A percentile compares a stretch with the other conserved stretches of the same genome.
Evolutionary conservation across 2,888 invertebrate genomes (phyloP).

Genomic region (Drosophila meridiana): DNA sequence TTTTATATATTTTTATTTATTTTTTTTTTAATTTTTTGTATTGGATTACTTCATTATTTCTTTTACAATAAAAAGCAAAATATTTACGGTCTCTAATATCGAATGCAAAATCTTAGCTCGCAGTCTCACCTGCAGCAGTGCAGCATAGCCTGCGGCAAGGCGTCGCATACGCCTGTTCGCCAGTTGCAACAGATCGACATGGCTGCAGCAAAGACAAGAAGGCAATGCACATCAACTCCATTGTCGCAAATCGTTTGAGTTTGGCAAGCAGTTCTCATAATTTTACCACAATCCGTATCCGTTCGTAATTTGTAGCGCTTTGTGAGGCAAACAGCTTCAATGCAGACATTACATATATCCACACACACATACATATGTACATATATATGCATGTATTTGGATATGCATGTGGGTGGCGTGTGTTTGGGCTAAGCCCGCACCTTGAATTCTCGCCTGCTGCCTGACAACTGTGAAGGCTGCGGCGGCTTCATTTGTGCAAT

Average conservation of each 20-base stretch:
- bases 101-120: neutral
- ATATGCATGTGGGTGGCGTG: neutral
- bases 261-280: conserved; percentile 45
- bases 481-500: conserved; percentile 57
- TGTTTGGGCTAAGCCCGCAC: conserved; percentile 33
- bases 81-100: no score
- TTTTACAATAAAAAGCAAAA: no score
- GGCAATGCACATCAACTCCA: conserved; percentile 31
- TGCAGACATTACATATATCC: conserved; percentile 15
- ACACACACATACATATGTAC: neutral
- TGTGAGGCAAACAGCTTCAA: conserved; percentile 38
- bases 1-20: no score
- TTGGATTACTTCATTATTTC: no score
- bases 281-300: conserved; percentile 32
- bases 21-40: no score
- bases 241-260: conserved; percentile 45
- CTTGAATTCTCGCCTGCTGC: conserved; percentile 26
- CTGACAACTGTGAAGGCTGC: conserved; percentile 13
- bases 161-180: no score
- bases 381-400: neutral
- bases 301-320: conserved; percentile 53
- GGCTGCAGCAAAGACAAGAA: conserved; percentile 1
- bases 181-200: conserved; percentile 9
- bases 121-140: neutral
- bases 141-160: neutral